Conservation (phyloP, 2,888 invertebrate species). For the Cantharis rustica region DNA sequence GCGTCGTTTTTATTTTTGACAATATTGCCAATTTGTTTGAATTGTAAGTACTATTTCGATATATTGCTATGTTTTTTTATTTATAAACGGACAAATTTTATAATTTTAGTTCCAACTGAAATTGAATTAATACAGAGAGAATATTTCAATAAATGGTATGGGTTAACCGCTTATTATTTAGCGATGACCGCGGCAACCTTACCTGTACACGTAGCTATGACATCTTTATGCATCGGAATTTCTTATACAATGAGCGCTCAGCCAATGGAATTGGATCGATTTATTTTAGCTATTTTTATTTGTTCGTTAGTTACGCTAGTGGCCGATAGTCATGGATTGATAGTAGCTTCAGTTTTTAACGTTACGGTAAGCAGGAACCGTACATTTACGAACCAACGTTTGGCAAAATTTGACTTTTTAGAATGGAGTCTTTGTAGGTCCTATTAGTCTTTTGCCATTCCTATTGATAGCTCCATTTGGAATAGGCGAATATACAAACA, state of each 20-base stretch:
- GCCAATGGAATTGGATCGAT: slow-evolving; percentile 71
- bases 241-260: slow-evolving; percentile 78
- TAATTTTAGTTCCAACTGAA: slow-evolving; percentile 79
- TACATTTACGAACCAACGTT: too few species aligned
- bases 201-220: slow-evolving; percentile 72
- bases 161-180: slow-evolving; percentile 76
- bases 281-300: slow-evolving; percentile 70
- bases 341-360: slow-evolving; percentile 74
- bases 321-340: slow-evolving; percentile 75
- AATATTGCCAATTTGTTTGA: slow-evolving; percentile 78
- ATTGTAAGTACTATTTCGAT: slow-evolving; percentile 80
- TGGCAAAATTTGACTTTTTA: slow-evolving; percentile 52
- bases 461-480: slow-evolving; percentile 86
- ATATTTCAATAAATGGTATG: slow-evolving; percentile 86
- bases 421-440: slow-evolving; percentile 90
- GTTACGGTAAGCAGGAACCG: too few species aligned
- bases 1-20: slow-evolving; percentile 82
- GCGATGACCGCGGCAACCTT: slow-evolving; percentile 73
- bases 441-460: slow-evolving; percentile 83
- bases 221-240: slow-evolving; percentile 69
- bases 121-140: slow-evolving; percentile 78
- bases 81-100: too few species aligned
- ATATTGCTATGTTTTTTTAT: too few species aligned
- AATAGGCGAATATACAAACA: slow-evolving; percentile 68
- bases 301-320: too few species aligned